Conservation (phyloP, 2,797 vertebrate species). For the Carcharodon carcharias region DNA sequence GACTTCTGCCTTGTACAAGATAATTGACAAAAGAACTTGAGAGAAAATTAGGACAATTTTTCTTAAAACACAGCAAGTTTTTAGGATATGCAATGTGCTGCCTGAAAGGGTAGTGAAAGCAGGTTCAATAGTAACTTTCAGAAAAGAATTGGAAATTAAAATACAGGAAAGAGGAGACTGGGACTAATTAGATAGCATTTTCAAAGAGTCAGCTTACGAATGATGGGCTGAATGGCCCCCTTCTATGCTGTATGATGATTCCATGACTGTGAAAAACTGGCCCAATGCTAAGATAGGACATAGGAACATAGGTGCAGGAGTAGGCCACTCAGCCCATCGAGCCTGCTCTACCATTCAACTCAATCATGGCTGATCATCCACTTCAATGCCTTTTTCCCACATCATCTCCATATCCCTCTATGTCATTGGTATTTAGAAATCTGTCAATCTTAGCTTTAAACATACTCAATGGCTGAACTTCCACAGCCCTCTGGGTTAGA, state of each 20-base stretch:
- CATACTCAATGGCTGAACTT: too few relatives aligned
- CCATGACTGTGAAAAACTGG: neutral
- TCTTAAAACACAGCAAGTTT: neutral
- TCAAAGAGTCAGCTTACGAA: neutral
- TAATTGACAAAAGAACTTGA: neutral
- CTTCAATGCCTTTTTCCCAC: too few relatives aligned
- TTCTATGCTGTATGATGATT: neutral
- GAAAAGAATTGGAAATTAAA: neutral
- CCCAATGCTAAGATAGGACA: neutral
- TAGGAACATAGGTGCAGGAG: too few relatives aligned
- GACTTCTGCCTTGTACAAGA: neutral
- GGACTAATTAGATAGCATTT: neutral
- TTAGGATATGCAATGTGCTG: neutral
- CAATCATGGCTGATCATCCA: too few relatives aligned
- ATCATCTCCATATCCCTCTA: too few relatives aligned
- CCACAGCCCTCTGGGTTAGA: too few relatives aligned
- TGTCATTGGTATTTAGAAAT: too few relatives aligned
- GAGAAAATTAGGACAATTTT: neutral
- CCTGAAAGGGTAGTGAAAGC: neutral
- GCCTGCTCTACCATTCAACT: too few relatives aligned
- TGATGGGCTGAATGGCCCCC: neutral
- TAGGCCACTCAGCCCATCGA: too few relatives aligned
- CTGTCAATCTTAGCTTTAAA: too few relatives aligned
- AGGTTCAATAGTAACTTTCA: neutral
- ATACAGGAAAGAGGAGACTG: neutral